Conservation (phyloP, 2,113 vertebrate species). For the Ranitomeya variabilis region DNA sequence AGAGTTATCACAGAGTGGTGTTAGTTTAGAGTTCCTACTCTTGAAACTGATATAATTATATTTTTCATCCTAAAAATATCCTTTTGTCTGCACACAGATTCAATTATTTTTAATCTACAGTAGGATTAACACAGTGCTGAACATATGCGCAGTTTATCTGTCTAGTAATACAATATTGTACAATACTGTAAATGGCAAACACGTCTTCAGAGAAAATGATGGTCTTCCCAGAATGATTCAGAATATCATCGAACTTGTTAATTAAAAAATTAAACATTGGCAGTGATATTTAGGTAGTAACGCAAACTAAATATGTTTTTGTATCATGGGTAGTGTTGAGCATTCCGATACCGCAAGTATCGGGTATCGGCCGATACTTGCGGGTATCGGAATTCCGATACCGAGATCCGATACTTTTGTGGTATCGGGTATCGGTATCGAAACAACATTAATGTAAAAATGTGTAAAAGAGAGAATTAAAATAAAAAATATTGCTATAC, state of each 20-base stretch:
- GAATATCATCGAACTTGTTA: not conserved
- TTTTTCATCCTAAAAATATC: not conserved
- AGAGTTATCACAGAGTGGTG: too few species aligned
- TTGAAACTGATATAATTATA: too few species aligned
- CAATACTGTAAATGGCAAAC: conserved; percentile 37
- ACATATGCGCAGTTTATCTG: not conserved
- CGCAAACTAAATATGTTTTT: conserved; percentile 9
- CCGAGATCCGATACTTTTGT: too few species aligned
- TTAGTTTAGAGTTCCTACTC: not conserved
- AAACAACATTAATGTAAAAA: too few species aligned
- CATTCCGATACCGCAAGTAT: too few species aligned
- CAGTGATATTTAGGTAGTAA: conserved; percentile 1
- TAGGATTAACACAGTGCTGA: not conserved
- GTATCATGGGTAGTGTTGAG: not conserved
- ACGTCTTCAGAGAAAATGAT: conserved; percentile 38
- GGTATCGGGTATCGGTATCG: too few species aligned
- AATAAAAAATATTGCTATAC: too few species aligned
- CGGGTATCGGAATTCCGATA: too few species aligned
- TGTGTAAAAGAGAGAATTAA: too few species aligned
- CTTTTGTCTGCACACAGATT: not conserved
- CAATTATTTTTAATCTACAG: not conserved
- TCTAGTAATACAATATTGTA: not conserved
- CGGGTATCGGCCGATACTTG: too few species aligned
- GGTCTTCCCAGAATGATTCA: conserved; percentile 32
- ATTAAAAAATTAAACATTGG: not conserved